Conservation (phyloP, 2,888 invertebrate genomes). For the Monoplex corrugatus region DNA sequence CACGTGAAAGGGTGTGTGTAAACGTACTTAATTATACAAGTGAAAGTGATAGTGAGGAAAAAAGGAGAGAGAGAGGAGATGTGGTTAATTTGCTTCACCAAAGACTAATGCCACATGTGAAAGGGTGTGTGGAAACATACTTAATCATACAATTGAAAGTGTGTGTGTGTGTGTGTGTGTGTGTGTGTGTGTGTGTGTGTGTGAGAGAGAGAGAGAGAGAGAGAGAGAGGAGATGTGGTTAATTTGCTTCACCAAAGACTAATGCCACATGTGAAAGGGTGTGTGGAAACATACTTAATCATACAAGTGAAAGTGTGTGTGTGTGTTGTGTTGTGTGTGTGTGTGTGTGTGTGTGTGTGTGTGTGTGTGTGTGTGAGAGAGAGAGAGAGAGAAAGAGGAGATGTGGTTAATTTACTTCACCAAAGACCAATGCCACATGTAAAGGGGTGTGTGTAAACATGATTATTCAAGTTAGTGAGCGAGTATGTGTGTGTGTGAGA, state of each 20-base stretch:
- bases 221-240: too few relatives aligned
- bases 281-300: too few relatives aligned
- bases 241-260: too few relatives aligned
- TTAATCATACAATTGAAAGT: background rate
- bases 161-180: slow-evolving; percentile 9
- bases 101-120: background rate
- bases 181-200: background rate
- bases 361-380: slow-evolving; percentile 20
- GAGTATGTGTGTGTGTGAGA: too few relatives aligned
- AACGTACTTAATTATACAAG: background rate
- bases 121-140: background rate
- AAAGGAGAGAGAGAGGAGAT: too few relatives aligned
- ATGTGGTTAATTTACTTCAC: too few relatives aligned
- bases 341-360: background rate
- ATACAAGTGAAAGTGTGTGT: too few relatives aligned
- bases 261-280: too few relatives aligned
- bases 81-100: too few relatives aligned
- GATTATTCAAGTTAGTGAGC: background rate
- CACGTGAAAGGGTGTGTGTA: background rate
- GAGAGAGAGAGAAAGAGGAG: too few relatives aligned
- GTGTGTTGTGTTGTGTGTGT: background rate
- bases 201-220: too few relatives aligned
- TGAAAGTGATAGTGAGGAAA: too few relatives aligned
- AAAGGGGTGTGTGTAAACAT: background rate
- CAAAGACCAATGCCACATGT: background rate